Percentiles rank a stretch among this genome's conserved stretches.
Evolutionary conservation across 2,888 invertebrate species (phyloP).

Genomic region (Augiades crinisus): DNA sequence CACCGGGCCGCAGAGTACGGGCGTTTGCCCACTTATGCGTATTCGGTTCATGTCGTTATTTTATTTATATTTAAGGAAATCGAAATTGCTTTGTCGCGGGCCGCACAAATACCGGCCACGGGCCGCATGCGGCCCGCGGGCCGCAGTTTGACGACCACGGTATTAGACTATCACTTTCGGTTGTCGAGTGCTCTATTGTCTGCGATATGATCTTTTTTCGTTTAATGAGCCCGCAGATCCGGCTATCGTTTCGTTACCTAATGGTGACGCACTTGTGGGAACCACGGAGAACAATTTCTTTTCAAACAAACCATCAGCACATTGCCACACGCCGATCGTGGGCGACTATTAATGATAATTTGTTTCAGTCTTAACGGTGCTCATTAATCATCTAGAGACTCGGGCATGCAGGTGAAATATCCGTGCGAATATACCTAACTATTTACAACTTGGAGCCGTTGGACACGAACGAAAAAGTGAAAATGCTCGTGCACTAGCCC

Average conservation of each 20-base stretch:
- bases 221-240: constrained; percentile 73
- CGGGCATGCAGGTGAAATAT: constrained; percentile 24
- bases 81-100: no score
- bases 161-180: constrained; percentile 76
- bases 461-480: not conserved
- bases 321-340: constrained; percentile 35
- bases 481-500: no score
- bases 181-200: constrained; percentile 72
- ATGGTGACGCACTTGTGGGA: constrained; percentile 72
- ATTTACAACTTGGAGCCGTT: not conserved
- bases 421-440: not conserved
- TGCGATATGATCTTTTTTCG: constrained; percentile 71
- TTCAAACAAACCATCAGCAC: constrained; percentile 32
- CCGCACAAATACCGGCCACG: no score
- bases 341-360: constrained; percentile 33
- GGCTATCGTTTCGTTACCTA: constrained; percentile 66
- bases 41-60: no score
- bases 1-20: no score
- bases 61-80: no score
- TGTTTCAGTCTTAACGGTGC: constrained; percentile 12
- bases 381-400: constrained; percentile 14
- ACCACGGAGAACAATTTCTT: constrained; percentile 59
- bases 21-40: no score
- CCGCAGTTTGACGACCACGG: no score
- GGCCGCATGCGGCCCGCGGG: no score